These are phyloP conservation scores for Myxocyprinus asiaticus DNA, from an alignment of 2,113 vertebrate species.

Conservation along the genomic window DNA sequence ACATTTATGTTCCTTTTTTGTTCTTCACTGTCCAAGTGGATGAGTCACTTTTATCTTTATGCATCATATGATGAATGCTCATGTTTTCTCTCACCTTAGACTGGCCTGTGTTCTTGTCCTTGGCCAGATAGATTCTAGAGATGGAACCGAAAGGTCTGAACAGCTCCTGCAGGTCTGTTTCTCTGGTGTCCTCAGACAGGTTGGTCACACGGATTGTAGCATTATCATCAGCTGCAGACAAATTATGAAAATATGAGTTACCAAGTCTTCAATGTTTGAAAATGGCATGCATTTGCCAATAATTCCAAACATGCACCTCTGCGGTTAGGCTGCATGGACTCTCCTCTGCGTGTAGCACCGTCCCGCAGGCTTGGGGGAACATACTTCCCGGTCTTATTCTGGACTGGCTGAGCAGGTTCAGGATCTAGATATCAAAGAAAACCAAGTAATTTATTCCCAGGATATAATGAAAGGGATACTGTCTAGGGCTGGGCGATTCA, in stretches of 20 bases:
- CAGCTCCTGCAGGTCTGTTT: slow-evolving; percentile 95
- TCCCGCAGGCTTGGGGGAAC: slow-evolving; percentile 90
- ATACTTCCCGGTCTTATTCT: slow-evolving; percentile 93
- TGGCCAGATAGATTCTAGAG: slow-evolving; percentile 94
- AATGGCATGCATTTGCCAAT: not conserved
- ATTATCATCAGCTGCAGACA: slow-evolving; percentile 86
- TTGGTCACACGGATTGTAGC: slow-evolving; percentile 98
- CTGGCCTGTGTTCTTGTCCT: slow-evolving; percentile 97
- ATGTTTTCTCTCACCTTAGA: slow-evolving; percentile 81
- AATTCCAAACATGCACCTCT: slow-evolving; percentile 72
- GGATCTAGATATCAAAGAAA: slow-evolving; percentile 70
- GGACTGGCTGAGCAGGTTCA: slow-evolving; percentile 83
- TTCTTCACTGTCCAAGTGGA: not conserved
- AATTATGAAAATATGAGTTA: not conserved
- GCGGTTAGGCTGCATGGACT: slow-evolving; percentile 96
- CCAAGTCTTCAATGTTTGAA: not conserved
- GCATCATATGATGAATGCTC: not conserved
- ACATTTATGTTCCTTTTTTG: not conserved
- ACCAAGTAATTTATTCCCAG: too few species aligned
- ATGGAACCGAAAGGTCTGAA: slow-evolving; percentile 97
- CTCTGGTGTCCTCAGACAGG: slow-evolving; percentile 94
- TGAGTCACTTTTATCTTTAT: not conserved
- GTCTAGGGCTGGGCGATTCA: too few species aligned
- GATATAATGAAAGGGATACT: too few species aligned
- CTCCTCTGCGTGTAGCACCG: slow-evolving; percentile 84